These are phyloP conservation scores for Semaprochilodus insignis DNA, from an alignment of 2,797 vertebrate genomes.

Conservation along the genomic window DNA sequence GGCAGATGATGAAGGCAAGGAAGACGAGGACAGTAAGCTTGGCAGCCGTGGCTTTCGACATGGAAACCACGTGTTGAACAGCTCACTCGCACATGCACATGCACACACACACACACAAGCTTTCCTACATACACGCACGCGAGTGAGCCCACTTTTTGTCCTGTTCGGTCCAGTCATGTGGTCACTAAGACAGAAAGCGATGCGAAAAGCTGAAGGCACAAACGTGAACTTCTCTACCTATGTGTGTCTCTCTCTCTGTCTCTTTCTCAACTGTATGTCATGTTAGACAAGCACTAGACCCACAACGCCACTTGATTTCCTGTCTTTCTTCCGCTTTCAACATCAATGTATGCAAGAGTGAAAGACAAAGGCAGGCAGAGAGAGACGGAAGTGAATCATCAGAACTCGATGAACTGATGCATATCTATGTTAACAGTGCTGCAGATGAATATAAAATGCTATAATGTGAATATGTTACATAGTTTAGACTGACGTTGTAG, in stretches of 20 bases:
- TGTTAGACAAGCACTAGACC: slow-evolving; percentile 27
- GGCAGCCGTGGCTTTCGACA: slow-evolving; percentile 76
- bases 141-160: not conserved
- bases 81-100: not conserved
- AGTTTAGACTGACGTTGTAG: not conserved
- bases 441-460: not conserved
- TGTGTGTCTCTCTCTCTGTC: not conserved
- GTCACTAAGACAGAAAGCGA: not conserved
- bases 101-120: not conserved
- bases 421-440: not conserved
- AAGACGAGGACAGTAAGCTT: slow-evolving; percentile 84
- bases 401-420: not conserved
- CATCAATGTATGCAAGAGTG: slow-evolving; percentile 35
- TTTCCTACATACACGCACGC: not conserved
- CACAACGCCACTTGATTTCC: slow-evolving; percentile 68
- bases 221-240: not conserved
- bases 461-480: not conserved
- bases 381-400: not conserved
- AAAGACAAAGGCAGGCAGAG: slow-evolving; percentile 57
- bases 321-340: slow-evolving; percentile 73
- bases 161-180: not conserved
- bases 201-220: not conserved
- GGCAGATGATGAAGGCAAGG: slow-evolving; percentile 83
- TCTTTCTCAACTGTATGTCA: not conserved
- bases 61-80: slow-evolving; percentile 63